Conservation (phyloP, 2,113 vertebrate species). For the Herpetotheres cachinnans region DNA sequence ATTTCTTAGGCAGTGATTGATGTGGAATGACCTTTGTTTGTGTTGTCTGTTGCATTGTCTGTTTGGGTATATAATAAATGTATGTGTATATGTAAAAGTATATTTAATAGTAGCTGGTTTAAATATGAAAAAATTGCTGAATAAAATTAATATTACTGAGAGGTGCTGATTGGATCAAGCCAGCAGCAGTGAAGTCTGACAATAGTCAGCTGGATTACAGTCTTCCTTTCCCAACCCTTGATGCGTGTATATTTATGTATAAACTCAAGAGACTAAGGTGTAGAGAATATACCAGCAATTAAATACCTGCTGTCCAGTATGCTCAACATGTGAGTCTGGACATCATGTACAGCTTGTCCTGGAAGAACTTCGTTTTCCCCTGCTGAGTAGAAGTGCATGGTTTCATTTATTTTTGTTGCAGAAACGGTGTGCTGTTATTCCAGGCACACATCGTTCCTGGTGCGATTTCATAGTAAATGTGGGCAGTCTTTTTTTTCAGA, state of each 20-base stretch:
- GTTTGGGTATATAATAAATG: not conserved
- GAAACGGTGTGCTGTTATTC: constrained; percentile 36
- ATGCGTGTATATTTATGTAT: not conserved
- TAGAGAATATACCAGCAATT: not conserved
- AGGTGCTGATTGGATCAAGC: not conserved
- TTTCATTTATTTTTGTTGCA: not conserved
- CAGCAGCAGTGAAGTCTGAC: not conserved
- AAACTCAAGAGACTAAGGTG: not conserved
- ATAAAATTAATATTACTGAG: not conserved
- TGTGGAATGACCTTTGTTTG: not conserved
- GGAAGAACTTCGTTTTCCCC: not conserved
- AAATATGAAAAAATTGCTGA: not conserved
- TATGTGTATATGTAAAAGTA: not conserved
- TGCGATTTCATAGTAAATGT: not conserved
- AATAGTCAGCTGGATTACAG: not conserved
- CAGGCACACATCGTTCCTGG: not conserved
- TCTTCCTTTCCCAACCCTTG: not conserved
- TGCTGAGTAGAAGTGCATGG: not conserved
- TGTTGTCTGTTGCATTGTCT: not conserved
- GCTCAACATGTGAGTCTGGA: accelerated
- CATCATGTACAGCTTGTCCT: not conserved
- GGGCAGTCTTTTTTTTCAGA: not conserved
- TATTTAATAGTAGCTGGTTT: not conserved
- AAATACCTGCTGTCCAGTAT: not conserved
- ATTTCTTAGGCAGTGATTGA: not conserved